Evolutionary conservation across 2,888 invertebrate genomes (phyloP).

Genomic region (Noctua comes): DNA sequence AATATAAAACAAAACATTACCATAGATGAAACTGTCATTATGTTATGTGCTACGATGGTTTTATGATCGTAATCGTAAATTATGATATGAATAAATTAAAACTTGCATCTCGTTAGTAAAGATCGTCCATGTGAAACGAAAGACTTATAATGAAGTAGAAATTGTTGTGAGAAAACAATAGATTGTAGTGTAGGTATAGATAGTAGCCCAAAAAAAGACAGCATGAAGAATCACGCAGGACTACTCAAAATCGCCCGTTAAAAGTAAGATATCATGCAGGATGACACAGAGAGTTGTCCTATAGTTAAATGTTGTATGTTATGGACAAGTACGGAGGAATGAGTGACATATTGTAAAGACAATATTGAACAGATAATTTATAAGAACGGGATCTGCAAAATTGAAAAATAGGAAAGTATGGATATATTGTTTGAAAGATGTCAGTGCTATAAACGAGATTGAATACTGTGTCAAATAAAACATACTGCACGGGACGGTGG

Average conservation of each 20-base stretch:
- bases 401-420: neutral
- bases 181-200: neutral
- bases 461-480: neutral
- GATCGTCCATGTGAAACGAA: conserved; percentile 37
- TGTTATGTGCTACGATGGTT: conserved; percentile 2
- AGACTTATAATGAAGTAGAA: conserved; percentile 33
- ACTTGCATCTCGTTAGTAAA: conserved; percentile 33
- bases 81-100: conserved; percentile 31
- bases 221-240: neutral
- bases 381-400: neutral
- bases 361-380: neutral
- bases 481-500: neutral
- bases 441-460: neutral
- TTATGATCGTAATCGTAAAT: conserved; percentile 20
- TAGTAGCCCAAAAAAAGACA: neutral
- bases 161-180: conserved; percentile 31
- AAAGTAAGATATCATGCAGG: neutral
- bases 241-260: neutral
- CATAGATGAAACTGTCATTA: neutral
- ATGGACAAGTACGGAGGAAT: neutral
- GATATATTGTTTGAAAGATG: neutral
- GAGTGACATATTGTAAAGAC: neutral
- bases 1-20: neutral
- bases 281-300: neutral
- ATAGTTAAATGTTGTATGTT: neutral